Base-by-base conservation (phyloP, 2,888 invertebrate genomes). In the Ashinkailepas kermadecensis region DNA sequence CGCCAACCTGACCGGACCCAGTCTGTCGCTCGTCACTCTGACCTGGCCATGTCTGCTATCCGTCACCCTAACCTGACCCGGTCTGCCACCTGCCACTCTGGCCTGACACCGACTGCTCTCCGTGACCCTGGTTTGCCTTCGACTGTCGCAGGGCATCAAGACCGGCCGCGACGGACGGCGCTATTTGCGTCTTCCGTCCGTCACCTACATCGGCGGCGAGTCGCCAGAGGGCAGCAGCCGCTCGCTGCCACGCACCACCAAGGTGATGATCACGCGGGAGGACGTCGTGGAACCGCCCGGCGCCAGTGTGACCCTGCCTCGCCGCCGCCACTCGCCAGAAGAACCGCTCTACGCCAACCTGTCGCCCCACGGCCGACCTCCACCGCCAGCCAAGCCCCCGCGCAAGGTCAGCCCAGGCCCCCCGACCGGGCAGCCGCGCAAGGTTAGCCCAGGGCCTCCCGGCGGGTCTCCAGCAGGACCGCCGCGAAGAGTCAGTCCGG, bases 321-420 rank as follows among this genome's bases (percentile, higher is more conserved):
- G 78, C 23, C 13, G 15, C 8, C 78, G 56, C 6, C 54, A 21
- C 12, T 3, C 25, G 9, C 39, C 18, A n/a, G 78, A 56, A 0
- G 78, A 78, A 58, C 78, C 78, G 7, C 6, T 78, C 12, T 78
- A 78, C 78, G 78, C 78, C 58, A 78, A 78, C 58, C 58, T 78
- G 57, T 1, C 58, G 57, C 57, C 78, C 8, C 78, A 23, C 57
- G 58, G 58, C 23, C 78, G 78, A 3, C 78, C 58, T 1, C 58
- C 78, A 3, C 78, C 78, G 58, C 78, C 78, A 12, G 58, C 58
- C 78, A 78, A 78, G 21, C 78, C 78, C 23, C 78, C 78, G 10
- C 57, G 78, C 12, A 78, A 78, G 21, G 57, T 12, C 18, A 78
- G 56, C 18, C 78, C 54, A 4, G 21, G 56, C 56, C 56, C 56